Base-by-base conservation (phyloP, 35 echinoderm and acorn worm species). In the Hemicentrotus pulcherrimus region DNA sequence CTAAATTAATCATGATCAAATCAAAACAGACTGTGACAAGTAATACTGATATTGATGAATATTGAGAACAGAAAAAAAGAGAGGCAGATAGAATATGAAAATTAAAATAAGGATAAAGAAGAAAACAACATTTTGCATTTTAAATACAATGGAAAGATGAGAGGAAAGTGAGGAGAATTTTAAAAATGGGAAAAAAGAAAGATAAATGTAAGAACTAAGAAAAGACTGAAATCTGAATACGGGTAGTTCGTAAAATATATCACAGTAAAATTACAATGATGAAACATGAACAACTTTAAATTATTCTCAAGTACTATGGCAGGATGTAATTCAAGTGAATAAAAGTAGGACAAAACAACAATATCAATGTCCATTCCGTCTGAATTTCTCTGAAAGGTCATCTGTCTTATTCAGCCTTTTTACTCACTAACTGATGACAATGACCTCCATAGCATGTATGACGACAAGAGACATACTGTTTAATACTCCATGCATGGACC, bases 291-390 rank as follows among this genome's bases (percentile, higher is more conserved):
- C 0, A 22, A 8, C 22, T 78, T 78, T 78, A 2, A n/a, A 78
- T 78, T 78, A n/a, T 78, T 78, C 19, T 78, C 65, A 78, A 78
- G 65, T n/a, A n/a, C 6, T 28, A 22, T 78, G 65, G 19, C 22
- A 28, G 65, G 65, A 78, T 78, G 65, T 78, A 78, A 78, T 78
- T 78, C 65, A 78, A 78, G 65, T 78, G 65, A 28, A 78, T 28
- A 78, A 78, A 78, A 78, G 65, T 78, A 78, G 65, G 65, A 30
- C 65, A 78, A 78, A n/a, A 78, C 65, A 78, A 78, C 65, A 78
- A 78, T 78, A 78, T 78, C 65, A 78, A 78, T 78, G 65, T 22
- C 65, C 65, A 28, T 28, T 28, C 22, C 22, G 65, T 78, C 65
- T 78, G 65, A 78, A 78, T 28, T 78, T n/a, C 65, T 30, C 65